Evolutionary conservation across 2,797 vertebrate genomes (phyloP), one percentile per base, ranked within the genome.

Genomic region (Microhierax caerulescens): DNA sequence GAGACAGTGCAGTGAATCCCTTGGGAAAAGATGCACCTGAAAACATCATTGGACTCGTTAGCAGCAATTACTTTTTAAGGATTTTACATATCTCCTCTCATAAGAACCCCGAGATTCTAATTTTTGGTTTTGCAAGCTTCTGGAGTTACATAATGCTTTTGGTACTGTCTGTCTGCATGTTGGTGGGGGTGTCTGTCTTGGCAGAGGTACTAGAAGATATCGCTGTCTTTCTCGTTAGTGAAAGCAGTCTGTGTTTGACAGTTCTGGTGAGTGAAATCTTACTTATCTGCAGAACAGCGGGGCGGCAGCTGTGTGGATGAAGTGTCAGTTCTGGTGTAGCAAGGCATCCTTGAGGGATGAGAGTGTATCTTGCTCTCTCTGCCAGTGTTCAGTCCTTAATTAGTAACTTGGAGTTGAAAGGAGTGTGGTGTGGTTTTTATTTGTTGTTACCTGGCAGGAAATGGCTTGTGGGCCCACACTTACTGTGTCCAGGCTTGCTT

Each of bases 201-300:
- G 91, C 82, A 74, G 76, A 85, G 51, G 39, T 25, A 30, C 3
- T 32, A 20, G 50, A 76, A 90, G 90, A 75, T 88, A 32, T 41
- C 0, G 6, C 28, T 82, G 15, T 69, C 23, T 87, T 85, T 88
- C 73, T 89, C 1, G 0, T 39, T 54, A 41, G 67, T 50, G 93
- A 91, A 93, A 91, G 75, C 94, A 64, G 28, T 41, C 75, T 87
- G 60, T 92, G 73, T 92, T 87, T 82, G 39, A 53, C 54, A 43
- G 76, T 78, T 90, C 43, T 83, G 53, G 56, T 48, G 36, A 41
- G 74, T 1, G 10, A 54, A 75, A 51, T 91, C 53, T 69, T 73
- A 67, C 9, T 77, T 79, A 45, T 60, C 56, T 7, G 21, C 57
- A 36, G 64, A 85, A 48, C 2, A 20, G 18, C 16, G 13, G 15